phyloP scores from a whole-genome alignment of 1,140 invertebrate genomes.

The Mya arenaria region DNA sequence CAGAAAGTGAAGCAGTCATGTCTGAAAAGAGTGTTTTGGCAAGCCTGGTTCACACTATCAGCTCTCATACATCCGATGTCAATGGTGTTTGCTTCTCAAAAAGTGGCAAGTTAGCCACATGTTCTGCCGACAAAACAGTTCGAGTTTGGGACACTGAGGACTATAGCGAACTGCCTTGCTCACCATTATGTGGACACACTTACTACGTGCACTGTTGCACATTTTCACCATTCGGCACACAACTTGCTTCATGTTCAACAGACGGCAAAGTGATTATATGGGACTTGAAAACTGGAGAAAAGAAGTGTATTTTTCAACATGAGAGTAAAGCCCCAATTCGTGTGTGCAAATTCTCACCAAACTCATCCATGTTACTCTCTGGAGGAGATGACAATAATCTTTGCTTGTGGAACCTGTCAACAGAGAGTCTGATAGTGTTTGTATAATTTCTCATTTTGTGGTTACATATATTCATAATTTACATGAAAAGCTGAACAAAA shows the following conservation, averaged over 20 bases:
- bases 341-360: constrained; percentile 86
- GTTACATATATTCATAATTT: no score
- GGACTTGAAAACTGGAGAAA: constrained; percentile 85
- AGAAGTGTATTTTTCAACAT: constrained; percentile 85
- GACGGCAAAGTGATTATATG: constrained; percentile 89
- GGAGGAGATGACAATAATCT: constrained; percentile 89
- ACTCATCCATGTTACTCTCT: constrained; percentile 86
- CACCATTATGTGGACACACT: constrained; percentile 80
- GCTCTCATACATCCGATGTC: constrained; percentile 85
- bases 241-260: constrained; percentile 87
- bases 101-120: constrained; percentile 74
- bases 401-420: constrained; percentile 88
- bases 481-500: no score
- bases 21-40: constrained; percentile 52
- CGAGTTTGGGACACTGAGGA: constrained; percentile 77
- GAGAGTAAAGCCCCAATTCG: constrained; percentile 86
- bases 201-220: constrained; percentile 82
- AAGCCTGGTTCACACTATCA: constrained; percentile 72
- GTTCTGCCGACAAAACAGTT: constrained; percentile 81
- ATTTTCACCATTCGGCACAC: constrained; percentile 87
- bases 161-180: constrained; percentile 75
- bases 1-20: constrained; percentile 23
- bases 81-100: constrained; percentile 81
- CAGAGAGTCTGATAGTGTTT: constrained; percentile 85
- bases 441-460: no score